Conservation (phyloP, 1,140 invertebrate species). For the Caenorhabditis elegans region DNA sequence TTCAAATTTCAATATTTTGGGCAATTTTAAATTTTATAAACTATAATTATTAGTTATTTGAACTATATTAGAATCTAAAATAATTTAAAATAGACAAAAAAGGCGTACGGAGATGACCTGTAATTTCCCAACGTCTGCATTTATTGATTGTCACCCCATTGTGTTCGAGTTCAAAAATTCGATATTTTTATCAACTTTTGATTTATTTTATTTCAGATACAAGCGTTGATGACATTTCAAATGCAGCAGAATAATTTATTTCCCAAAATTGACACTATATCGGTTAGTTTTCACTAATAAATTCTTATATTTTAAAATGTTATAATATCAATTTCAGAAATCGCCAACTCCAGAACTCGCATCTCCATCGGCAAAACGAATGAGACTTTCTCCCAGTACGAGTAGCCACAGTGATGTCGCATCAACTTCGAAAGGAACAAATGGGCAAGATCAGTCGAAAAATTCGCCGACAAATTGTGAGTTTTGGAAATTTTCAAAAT, state of each 20-base stretch:
- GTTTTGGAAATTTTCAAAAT: background rate
- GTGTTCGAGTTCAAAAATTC: too few species aligned
- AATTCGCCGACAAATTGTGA: background rate
- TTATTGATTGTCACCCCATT: too few species aligned
- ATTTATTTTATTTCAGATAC: background rate
- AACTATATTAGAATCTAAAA: too few species aligned
- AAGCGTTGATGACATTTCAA: background rate
- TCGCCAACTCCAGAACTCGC: background rate
- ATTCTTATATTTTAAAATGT: too few species aligned
- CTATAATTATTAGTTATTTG: too few species aligned
- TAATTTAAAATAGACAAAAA: too few species aligned
- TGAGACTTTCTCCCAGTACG: background rate
- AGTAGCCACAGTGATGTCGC: slow-evolving; percentile 19
- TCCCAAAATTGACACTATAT: background rate
- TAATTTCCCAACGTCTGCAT: too few species aligned
- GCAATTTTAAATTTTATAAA: too few species aligned
- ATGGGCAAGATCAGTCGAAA: background rate
- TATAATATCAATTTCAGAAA: background rate
- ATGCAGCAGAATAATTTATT: slow-evolving; percentile 3
- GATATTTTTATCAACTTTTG: too few species aligned
- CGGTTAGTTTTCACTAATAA: too few species aligned
- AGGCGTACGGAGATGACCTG: too few species aligned
- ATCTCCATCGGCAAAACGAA: slow-evolving; percentile 4
- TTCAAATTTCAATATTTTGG: too few species aligned
- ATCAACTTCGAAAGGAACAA: background rate